A percentile compares a stretch with the other conserved stretches of the same genome.
Evolutionary conservation across 2,797 vertebrate species (phyloP).

Genomic region (Pseudotriccus pelzelni): DNA sequence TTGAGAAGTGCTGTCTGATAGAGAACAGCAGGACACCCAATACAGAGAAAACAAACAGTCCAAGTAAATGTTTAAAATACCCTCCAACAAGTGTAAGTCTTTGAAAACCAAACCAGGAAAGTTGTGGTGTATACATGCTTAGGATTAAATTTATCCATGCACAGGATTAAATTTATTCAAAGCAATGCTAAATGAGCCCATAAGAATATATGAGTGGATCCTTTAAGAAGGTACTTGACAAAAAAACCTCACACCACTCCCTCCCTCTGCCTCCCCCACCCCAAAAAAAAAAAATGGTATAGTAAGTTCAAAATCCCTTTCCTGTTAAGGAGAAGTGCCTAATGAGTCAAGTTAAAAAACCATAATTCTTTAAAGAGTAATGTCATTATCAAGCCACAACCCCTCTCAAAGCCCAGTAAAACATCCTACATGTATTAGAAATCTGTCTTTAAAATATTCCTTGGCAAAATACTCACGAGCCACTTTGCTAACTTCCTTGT

Average conservation of each 20-base stretch:
- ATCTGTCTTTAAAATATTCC: background rate
- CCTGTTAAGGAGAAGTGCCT: background rate
- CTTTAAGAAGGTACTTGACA: background rate
- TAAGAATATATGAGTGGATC: background rate
- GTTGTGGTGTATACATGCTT: background rate
- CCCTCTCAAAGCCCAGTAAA: background rate
- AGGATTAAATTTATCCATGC: background rate
- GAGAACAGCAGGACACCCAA: background rate
- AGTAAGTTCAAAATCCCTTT: background rate
- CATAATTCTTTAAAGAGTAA: background rate
- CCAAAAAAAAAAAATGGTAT: background rate
- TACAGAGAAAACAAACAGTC: background rate
- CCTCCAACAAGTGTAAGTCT: background rate
- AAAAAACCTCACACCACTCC: background rate
- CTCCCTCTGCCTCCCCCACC: too few relatives aligned
- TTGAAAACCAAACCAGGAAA: background rate
- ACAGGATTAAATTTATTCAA: background rate
- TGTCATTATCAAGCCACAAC: background rate
- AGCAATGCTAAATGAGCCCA: background rate
- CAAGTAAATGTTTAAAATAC: background rate
- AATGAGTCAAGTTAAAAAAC: background rate
- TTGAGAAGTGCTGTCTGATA: background rate
- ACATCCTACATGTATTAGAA: background rate
- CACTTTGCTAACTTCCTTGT: background rate
- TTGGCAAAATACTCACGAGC: accelerated